phyloP scores from a whole-genome alignment of 2,797 vertebrate genomes.

The Gastrophryne carolinensis region DNA sequence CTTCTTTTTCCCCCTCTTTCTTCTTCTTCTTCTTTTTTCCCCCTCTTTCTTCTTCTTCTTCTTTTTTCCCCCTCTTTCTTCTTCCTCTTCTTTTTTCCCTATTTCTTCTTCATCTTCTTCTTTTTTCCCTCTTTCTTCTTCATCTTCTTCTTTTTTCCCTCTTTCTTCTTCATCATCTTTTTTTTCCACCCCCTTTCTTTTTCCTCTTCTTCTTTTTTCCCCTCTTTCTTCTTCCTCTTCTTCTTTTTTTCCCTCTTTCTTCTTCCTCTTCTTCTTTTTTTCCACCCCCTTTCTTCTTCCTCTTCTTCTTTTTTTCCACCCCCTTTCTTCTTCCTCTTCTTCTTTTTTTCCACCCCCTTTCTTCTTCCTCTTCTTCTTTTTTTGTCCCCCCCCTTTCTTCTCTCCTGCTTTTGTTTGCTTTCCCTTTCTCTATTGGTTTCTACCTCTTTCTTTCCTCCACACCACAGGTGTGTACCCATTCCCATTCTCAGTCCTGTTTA shows the following conservation, averaged over 20 bases:
- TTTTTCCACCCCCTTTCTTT: background rate
- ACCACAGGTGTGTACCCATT: too few relatives aligned
- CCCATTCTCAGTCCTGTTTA: too few relatives aligned
- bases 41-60: background rate
- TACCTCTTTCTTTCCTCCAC: background rate
- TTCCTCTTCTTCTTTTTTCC: background rate
- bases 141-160: background rate
- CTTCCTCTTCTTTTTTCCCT: background rate
- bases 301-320: background rate
- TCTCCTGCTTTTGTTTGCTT: background rate
- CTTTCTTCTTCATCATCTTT: background rate
- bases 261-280: background rate
- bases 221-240: background rate
- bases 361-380: background rate
- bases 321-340: background rate
- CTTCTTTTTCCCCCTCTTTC: background rate
- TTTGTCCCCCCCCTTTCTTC: background rate
- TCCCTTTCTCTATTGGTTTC: background rate
- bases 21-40: background rate
- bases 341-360: too few relatives aligned
- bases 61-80: background rate
- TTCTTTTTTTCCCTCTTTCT: background rate
- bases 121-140: background rate
- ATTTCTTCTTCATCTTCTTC: background rate
- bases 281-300: background rate